Evolutionary conservation across 1,140 invertebrate species (phyloP), one percentile per base, ranked within the genome.

Genomic region (Belonocnema kinseyi): DNA sequence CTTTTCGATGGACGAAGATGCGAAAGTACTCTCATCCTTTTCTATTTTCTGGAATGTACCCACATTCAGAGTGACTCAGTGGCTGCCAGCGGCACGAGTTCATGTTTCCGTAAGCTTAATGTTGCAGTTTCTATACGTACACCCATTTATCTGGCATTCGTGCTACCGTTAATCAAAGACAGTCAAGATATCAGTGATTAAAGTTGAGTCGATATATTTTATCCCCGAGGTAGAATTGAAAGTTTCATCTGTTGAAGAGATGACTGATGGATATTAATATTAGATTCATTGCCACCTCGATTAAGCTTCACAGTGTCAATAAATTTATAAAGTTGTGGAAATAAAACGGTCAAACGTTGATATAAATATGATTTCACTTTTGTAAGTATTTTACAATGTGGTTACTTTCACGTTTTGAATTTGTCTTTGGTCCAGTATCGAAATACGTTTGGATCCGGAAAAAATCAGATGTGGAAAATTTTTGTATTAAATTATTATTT

Each of bases 131-230:
- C 58, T 66, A 40, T 33, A 66, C 58, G 33, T 66, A 66, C 58
- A 66, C 21, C 53, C 21, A 66, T 66, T 66, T 66, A 66, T 40
- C 58, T 33, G 61, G 46, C 26, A 16, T 26, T 66, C 61, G 61
- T 66, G 33, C 61, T 66, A 66, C 61, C 61, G 61, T 66, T 66
- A 66, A 66, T 66, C 61, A 66, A 14, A 66, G 13, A 66, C n/a
- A 66, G 61, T 66, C 61, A 66, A 66, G 61, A 46, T 66, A 66
- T 66, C 21, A 66, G 33, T 66, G 61, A 66, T 66, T 66, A 66
- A 40, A 66, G 26, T 66, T 14, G 61, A 13, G 0, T n/a, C 61
- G 26, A 46, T 40, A 40, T 33, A 26, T 40, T 40, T 33, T 5
- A 66, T 33, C n/a, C 61, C 21, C 26, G 12, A 17, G 26, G 12